Conservation (phyloP, 2,113 vertebrate genomes). For the Lanius collurio region DNA sequence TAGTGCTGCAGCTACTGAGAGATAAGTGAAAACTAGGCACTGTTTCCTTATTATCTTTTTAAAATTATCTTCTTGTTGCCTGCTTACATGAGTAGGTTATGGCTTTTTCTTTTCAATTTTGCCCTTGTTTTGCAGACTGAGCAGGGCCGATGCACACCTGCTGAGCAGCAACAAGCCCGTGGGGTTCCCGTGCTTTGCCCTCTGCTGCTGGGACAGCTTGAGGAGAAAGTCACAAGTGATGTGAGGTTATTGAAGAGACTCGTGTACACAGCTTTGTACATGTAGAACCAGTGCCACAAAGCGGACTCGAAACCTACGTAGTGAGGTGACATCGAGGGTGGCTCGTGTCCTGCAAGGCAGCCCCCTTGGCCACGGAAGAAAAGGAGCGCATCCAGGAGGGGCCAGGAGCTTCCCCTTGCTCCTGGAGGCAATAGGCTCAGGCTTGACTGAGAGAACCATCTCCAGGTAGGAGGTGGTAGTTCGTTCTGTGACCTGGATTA, state of each 20-base stretch:
- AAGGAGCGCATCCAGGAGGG: fast-evolving
- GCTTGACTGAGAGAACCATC: background rate
- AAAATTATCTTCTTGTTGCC: background rate
- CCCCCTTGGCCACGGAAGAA: background rate
- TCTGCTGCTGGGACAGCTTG: background rate
- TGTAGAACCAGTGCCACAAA: background rate
- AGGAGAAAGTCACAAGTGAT: background rate
- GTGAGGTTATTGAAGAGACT: background rate
- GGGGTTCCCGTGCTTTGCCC: background rate
- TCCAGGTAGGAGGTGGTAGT: background rate
- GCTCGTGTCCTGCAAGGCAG: fast-evolving
- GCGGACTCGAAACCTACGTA: fast-evolving
- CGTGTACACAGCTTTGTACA: background rate
- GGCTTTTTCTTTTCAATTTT: background rate
- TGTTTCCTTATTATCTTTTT: background rate
- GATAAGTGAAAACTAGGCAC: background rate
- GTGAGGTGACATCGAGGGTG: background rate
- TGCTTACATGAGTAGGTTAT: background rate
- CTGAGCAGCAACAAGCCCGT: background rate
- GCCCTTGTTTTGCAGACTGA: background rate
- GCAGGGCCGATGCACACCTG: background rate
- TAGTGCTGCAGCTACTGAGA: background rate
- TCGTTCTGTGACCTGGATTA: background rate
- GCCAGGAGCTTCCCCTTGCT: fast-evolving
- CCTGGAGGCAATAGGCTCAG: background rate